Evolutionary conservation across 2,888 invertebrate genomes (phyloP).

Genomic region (Geophilus truncorum): DNA sequence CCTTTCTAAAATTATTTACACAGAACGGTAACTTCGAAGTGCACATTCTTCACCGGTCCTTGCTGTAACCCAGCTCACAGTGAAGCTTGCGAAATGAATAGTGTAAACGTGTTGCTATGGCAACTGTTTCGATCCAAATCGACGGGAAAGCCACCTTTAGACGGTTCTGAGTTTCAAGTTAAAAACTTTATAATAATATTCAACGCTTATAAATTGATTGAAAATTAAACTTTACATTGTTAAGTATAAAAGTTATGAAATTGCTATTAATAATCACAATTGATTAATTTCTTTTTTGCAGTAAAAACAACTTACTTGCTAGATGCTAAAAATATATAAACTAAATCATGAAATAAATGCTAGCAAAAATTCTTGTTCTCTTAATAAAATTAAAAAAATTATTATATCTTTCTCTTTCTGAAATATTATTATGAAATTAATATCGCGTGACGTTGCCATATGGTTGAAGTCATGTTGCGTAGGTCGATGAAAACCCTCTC

Average conservation of each 20-base stretch:
- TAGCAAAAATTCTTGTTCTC: too few species aligned
- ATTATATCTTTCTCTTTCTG: neutral
- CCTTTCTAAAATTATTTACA: neutral
- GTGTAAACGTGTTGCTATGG: neutral
- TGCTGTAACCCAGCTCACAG: neutral
- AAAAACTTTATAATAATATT: neutral
- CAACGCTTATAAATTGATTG: neutral
- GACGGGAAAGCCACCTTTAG: neutral
- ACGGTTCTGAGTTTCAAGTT: neutral
- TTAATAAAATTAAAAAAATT: too few species aligned
- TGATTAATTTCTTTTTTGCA: neutral
- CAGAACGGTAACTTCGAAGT: neutral
- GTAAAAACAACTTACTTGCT: too few species aligned
- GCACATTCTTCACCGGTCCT: neutral
- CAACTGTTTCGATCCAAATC: conserved; percentile 1
- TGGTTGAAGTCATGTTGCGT: neutral
- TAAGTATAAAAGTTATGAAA: too few species aligned
- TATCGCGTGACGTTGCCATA: neutral
- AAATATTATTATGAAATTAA: neutral
- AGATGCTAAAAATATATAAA: too few species aligned
- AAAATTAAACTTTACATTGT: neutral
- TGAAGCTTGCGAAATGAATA: neutral
- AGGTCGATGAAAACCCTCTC: neutral
- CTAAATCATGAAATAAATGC: too few species aligned
- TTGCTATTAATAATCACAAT: too few species aligned